These are phyloP conservation scores for Gymnocypris eckloni DNA, from an alignment of 2,797 vertebrate species.

Conservation along the genomic window DNA sequence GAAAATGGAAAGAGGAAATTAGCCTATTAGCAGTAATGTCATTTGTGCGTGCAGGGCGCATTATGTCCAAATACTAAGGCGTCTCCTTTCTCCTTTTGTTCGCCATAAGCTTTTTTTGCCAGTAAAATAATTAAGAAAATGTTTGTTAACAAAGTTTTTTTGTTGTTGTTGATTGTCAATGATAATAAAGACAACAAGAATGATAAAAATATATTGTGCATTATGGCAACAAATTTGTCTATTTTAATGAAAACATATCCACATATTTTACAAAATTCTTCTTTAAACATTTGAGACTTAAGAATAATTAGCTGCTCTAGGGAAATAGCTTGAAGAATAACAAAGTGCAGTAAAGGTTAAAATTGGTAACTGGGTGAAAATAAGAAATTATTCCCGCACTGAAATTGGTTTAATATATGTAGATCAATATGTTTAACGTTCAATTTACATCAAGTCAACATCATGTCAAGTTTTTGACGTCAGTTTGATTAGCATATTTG, in stretches of 20 bases:
- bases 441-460: neutral
- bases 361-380: neutral
- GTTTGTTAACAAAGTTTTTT: neutral
- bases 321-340: too few relatives aligned
- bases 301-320: too few relatives aligned
- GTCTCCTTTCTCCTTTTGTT: neutral
- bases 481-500: neutral
- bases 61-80: neutral
- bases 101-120: neutral
- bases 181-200: neutral
- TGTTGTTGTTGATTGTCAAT: neutral
- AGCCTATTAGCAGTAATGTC: slow-evolving; percentile 30
- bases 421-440: neutral
- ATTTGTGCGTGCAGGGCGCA: slow-evolving; percentile 3
- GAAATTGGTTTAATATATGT: neutral
- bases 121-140: neutral
- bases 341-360: too few relatives aligned
- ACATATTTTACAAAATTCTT: neutral
- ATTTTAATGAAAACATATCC: neutral
- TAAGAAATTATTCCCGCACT: neutral
- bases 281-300: too few relatives aligned
- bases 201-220: neutral
- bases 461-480: neutral
- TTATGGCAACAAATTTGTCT: neutral
- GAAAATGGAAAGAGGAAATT: slow-evolving; percentile 31